A percentile compares a stretch with the other conserved stretches of the same genome.
Evolutionary conservation across 1,140 invertebrate species (phyloP).

Genomic region (Linepithema humile): DNA sequence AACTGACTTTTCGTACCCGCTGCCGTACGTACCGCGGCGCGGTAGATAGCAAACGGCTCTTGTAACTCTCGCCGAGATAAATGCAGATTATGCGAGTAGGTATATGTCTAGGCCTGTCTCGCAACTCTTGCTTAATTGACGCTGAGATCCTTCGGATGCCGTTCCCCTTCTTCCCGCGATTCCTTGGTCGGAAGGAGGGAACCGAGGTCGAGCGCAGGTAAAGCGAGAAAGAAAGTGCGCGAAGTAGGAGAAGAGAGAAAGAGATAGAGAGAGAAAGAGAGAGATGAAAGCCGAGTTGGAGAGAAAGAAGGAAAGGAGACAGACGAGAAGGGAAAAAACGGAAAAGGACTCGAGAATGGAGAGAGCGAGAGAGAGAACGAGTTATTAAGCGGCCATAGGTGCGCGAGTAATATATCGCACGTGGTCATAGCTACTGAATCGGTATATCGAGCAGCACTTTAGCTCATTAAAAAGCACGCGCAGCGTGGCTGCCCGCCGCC

Average conservation of each 20-base stretch:
- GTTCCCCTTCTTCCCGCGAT: slow-evolving; percentile 50
- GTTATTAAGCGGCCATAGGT: slow-evolving; percentile 47
- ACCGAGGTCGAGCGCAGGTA: not conserved
- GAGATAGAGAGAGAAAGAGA: not conserved
- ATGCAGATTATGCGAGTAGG: slow-evolving; percentile 74
- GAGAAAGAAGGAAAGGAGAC: not conserved
- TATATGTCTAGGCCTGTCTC: slow-evolving; percentile 76
- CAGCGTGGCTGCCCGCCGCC: slow-evolving; percentile 19
- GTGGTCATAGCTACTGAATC: slow-evolving; percentile 58
- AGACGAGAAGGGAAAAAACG: not conserved
- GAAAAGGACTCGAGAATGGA: not conserved
- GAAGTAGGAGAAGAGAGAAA: not conserved
- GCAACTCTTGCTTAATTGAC: slow-evolving; percentile 78
- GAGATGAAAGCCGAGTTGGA: not conserved
- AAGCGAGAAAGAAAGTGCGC: not conserved
- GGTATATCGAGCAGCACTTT: slow-evolving; percentile 57
- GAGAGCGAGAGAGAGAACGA: slow-evolving; percentile 32
- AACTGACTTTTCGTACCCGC: slow-evolving; percentile 38
- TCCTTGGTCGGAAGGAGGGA: slow-evolving; percentile 29
- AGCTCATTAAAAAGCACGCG: slow-evolving; percentile 61
- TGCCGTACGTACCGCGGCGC: slow-evolving; percentile 27
- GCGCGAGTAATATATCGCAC: slow-evolving; percentile 53
- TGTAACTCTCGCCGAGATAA: slow-evolving; percentile 67
- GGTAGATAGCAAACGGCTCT: slow-evolving; percentile 60
- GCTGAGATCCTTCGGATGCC: slow-evolving; percentile 74